phyloP scores from a whole-genome alignment of 2,113 vertebrate species.

The Oryzias woworae region DNA sequence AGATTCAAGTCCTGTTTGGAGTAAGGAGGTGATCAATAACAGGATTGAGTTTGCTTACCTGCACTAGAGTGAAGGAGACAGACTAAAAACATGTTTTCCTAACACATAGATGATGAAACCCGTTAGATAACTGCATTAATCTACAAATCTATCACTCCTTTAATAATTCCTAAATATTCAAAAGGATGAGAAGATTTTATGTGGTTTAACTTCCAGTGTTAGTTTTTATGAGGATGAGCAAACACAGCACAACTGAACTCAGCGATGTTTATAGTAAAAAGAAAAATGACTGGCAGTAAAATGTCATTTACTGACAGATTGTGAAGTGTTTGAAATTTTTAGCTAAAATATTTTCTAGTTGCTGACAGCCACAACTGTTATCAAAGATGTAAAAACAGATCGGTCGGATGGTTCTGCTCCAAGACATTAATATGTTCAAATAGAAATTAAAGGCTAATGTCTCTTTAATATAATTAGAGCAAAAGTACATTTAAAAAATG shows the following conservation, averaged over 20 bases:
- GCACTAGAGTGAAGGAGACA: background rate
- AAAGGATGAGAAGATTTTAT: background rate
- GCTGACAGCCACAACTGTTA: background rate
- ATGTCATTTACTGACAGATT: slow-evolving; percentile 1
- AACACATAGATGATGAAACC: background rate
- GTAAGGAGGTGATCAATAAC: background rate
- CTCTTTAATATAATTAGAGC: too few relatives aligned
- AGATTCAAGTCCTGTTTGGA: background rate
- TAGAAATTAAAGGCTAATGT: too few relatives aligned
- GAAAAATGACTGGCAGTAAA: background rate
- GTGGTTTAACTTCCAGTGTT: too few relatives aligned
- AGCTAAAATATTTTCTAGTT: background rate
- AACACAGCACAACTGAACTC: too few relatives aligned
- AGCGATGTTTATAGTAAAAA: slow-evolving; percentile 1
- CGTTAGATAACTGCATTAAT: background rate
- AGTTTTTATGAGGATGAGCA: too few relatives aligned
- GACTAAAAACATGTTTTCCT: too few relatives aligned
- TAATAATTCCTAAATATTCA: background rate
- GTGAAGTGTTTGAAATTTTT: background rate
- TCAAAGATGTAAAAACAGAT: too few relatives aligned
- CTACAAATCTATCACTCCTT: slow-evolving; percentile 3
- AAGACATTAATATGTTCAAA: too few relatives aligned
- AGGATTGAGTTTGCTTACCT: background rate
- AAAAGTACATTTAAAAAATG: too few relatives aligned
- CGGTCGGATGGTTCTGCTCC: too few relatives aligned